Evolutionary conservation across 2,113 vertebrate species (phyloP), one percentile per base, ranked within the genome.

Genomic region (Atlantisia rogersi): DNA sequence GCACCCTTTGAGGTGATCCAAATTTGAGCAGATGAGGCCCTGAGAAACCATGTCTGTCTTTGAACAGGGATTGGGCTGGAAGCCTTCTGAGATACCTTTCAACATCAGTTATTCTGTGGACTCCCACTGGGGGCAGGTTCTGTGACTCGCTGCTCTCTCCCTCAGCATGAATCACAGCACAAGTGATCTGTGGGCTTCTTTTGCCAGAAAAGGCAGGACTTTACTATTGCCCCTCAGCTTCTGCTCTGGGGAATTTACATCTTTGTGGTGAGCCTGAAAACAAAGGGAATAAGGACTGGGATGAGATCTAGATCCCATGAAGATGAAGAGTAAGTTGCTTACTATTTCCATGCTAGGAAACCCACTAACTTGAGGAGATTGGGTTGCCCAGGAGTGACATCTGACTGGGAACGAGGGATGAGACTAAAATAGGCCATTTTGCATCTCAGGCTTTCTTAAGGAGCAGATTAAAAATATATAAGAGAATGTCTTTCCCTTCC

Each of bases 111-210:
- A 7, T 58, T 82, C 80, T 83, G 76, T 73, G 50, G 50, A 28
- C 31, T 94, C 60, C 82, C n/a, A n/a, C 42, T 44, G 85, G 29
- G 18, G 53, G 18, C 63, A 86, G 75, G 44, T 76, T 90, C 44
- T 74, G 76, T 82, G 82, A 80, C 0, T 4, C 81, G 59, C 67
- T 82, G 7, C 88, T 88, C 59, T 80, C 35, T 94, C 29, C 10
- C 11, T 63, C 28, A n/a, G 75, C 55, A 62, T 88, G 90, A 93
- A 82, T 88, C 85, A 94, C 37, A 44, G 63, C 92, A 88, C 50
- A 48, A 90, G 60, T 58, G 64, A 65, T 82, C 48, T 90, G 88
- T 60, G 2, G 0, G n/a, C n/a, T 93, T 82, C 28, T 52, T 80
- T 50, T 74, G 56, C 58, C 76, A 63, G 58, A 42, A 71, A 78